A percentile compares a stretch with the other conserved stretches of the same genome.
phyloP scores from a whole-genome alignment of 2,113 vertebrate species.

The Pomatorhinus ruficollis region DNA sequence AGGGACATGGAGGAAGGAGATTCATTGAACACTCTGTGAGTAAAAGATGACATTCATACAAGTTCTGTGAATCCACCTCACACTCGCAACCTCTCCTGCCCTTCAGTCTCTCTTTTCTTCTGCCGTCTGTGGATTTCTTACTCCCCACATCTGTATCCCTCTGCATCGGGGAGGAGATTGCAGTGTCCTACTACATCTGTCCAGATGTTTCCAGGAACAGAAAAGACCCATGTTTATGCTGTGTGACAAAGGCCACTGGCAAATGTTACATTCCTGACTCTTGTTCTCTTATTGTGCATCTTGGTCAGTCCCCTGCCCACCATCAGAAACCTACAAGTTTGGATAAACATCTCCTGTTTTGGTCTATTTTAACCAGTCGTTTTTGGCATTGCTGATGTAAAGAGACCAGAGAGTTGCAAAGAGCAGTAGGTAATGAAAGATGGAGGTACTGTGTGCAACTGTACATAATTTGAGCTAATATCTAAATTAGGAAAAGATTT shows the following conservation, averaged over 20 bases:
- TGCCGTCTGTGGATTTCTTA: not conserved
- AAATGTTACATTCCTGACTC: not conserved
- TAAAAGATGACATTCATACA: not conserved
- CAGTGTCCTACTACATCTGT: not conserved
- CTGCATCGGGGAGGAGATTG: not conserved
- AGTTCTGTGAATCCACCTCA: not conserved
- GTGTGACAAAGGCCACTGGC: not conserved
- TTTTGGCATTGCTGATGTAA: not conserved
- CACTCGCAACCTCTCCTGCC: not conserved
- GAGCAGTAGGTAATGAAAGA: not conserved
- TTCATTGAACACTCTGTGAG: not conserved
- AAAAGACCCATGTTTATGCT: fast-evolving
- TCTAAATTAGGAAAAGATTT: not conserved
- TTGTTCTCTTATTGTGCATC: not conserved
- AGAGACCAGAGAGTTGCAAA: not conserved
- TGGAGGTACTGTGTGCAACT: not conserved
- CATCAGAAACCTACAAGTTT: not conserved
- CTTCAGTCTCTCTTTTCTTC: not conserved
- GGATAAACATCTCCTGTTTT: not conserved
- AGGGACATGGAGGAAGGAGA: not conserved
- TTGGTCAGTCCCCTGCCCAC: not conserved
- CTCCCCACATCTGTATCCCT: not conserved
- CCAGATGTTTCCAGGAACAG: not conserved
- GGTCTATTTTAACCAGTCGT: not conserved
- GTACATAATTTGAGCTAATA: not conserved